Conservation (phyloP, 1,140 invertebrate species). For the Sipha flava region DNA sequence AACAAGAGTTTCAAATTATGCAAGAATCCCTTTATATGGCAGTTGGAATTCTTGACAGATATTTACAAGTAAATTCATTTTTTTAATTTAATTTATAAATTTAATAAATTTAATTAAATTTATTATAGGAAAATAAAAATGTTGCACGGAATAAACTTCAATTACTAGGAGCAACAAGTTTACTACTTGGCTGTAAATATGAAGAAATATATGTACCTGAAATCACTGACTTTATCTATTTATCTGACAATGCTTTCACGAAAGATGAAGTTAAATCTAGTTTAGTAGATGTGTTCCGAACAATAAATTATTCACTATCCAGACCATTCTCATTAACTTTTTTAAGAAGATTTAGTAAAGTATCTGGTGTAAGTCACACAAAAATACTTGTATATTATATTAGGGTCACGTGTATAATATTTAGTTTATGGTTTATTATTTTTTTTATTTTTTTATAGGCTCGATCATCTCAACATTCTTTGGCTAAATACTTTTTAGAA, state of each 20-base stretch:
- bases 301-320: slow-evolving; percentile 71
- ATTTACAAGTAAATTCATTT: slow-evolving; percentile 62
- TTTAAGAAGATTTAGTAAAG: slow-evolving; percentile 71
- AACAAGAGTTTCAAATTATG: slow-evolving; percentile 75
- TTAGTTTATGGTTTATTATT: no score
- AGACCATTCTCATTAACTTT: slow-evolving; percentile 82
- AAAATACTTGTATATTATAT: background rate
- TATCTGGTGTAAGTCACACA: slow-evolving; percentile 50
- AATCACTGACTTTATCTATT: slow-evolving; percentile 81
- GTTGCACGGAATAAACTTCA: slow-evolving; percentile 67
- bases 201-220: slow-evolving; percentile 90
- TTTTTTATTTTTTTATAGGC: slow-evolving; percentile 42
- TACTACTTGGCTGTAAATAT: slow-evolving; percentile 90
- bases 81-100: background rate
- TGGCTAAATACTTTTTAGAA: slow-evolving; percentile 92
- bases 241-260: slow-evolving; percentile 81
- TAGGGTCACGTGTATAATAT: no score
- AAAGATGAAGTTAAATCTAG: slow-evolving; percentile 71
- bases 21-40: slow-evolving; percentile 86
- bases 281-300: slow-evolving; percentile 69
- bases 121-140: slow-evolving; percentile 43
- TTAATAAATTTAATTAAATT: background rate
- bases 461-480: slow-evolving; percentile 62
- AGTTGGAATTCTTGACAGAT: slow-evolving; percentile 81
- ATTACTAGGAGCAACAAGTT: slow-evolving; percentile 79